phyloP scores from a whole-genome alignment of 2,888 invertebrate species.

The Tiliacea citrago region DNA sequence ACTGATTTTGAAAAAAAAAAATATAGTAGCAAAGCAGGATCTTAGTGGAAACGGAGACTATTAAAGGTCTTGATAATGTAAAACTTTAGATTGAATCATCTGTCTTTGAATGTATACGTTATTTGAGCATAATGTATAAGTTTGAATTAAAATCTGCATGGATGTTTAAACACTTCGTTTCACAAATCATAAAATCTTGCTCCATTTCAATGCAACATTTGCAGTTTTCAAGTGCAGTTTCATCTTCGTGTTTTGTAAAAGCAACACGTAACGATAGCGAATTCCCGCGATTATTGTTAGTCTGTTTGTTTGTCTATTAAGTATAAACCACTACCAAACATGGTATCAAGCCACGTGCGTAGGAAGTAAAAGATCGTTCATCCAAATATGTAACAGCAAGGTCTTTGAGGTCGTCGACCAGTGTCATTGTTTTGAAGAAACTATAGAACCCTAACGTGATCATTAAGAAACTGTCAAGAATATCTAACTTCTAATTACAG shows the following conservation, averaged over 20 bases:
- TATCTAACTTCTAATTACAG: slow-evolving; percentile 28
- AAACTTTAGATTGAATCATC: not conserved
- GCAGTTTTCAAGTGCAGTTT: slow-evolving; percentile 8
- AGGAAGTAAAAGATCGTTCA: slow-evolving; percentile 62
- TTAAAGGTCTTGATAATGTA: not conserved
- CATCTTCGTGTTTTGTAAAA: slow-evolving; percentile 26
- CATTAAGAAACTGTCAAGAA: slow-evolving; percentile 12
- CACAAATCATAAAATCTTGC: not conserved
- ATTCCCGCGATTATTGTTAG: slow-evolving; percentile 30
- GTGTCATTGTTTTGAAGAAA: slow-evolving; percentile 40
- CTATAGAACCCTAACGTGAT: slow-evolving; percentile 13
- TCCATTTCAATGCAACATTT: not conserved
- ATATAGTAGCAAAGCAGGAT: not conserved
- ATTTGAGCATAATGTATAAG: not conserved
- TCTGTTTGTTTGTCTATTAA: slow-evolving; percentile 50
- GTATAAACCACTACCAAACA: slow-evolving; percentile 55
- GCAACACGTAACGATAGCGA: slow-evolving; percentile 31
- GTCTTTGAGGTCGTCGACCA: slow-evolving; percentile 63
- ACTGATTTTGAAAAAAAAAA: no score
- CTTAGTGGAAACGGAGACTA: not conserved
- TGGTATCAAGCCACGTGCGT: slow-evolving; percentile 62
- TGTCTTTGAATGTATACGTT: not conserved
- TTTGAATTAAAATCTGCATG: not conserved
- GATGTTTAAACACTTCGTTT: not conserved
- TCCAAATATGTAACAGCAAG: slow-evolving; percentile 63